Evolutionary conservation across 2,888 invertebrate species (phyloP), one percentile per base, ranked within the genome.

Genomic region (Nasonia oneida): DNA sequence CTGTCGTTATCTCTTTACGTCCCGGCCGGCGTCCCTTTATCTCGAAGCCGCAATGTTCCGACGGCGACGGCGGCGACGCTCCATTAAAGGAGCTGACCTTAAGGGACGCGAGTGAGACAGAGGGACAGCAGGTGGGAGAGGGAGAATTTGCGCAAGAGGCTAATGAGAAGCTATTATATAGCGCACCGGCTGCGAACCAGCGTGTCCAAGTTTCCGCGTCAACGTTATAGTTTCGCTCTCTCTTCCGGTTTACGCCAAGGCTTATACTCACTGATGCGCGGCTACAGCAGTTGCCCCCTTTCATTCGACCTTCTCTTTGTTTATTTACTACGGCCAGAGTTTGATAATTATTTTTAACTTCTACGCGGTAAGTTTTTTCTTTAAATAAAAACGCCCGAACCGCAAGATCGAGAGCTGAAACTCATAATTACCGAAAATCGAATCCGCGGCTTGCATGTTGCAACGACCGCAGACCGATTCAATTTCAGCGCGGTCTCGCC

Each of bases 81-180:
- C 75, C 79, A 84, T 84, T 84, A 80, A 83, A 71, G 77, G 70
- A 61, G 75, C 37, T 81, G 84, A 81, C 80, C 84, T 84, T 85
- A 76, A 81, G 61, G 77, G 85, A 84, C 64, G 18, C 53, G 53
- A 53, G 18, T 4, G 53, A 53, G 53, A 53, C 4, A 53, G 53
- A 81, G 47, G 70, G 85, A 83, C 57, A 64, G 67, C 33, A 37
- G 70, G 33, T 29, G 33, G 23, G 61, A 23, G 10, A 61, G 23
- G 23, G 61, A 23, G 64, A 29, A 47, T 47, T 47, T 12, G n/a
- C 76, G 79, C 85, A 75, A 37, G 71, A 53, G 86, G 89, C 90
- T 91, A 91, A 91, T 91, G 90, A 91, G 90, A 90, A 91, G 91
- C 90, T 90, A 91, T 90, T 86, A 84, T 33, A 50, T 57, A n/a